Conservation (phyloP, 37 sponge, comb jelly and placozoan species). For the Ephydatia muelleri region DNA sequence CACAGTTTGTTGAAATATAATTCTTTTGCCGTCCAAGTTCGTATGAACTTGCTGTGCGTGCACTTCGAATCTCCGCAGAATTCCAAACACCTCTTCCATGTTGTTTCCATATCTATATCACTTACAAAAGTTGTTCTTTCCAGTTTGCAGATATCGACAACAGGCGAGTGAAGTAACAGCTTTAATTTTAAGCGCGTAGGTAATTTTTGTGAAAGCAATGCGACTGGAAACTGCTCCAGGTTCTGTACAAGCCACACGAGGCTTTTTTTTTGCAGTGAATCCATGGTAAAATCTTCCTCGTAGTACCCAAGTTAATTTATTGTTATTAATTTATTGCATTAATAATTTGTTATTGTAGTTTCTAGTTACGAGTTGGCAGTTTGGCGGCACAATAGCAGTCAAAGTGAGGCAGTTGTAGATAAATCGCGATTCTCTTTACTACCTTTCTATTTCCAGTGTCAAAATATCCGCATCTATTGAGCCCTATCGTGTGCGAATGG, state of each 20-base stretch:
- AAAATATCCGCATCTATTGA: not conserved
- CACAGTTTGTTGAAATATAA: not conserved
- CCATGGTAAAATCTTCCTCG: not conserved
- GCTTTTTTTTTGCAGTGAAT: not conserved
- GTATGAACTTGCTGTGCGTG: not conserved
- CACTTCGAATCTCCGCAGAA: not conserved
- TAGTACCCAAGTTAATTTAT: too few species aligned
- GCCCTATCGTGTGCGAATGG: constrained; percentile 1
- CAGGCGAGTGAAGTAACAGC: not conserved
- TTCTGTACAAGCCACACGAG: not conserved
- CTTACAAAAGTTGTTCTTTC: not conserved
- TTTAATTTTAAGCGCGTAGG: not conserved
- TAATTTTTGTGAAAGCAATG: not conserved
- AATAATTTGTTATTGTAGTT: too few species aligned
- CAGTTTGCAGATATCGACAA: not conserved
- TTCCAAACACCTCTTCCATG: not conserved
- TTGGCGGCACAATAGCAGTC: not conserved
- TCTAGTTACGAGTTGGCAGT: not conserved
- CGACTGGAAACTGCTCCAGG: not conserved
- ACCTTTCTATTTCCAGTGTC: not conserved
- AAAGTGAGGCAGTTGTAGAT: not conserved
- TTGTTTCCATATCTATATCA: not conserved
- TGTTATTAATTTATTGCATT: too few species aligned
- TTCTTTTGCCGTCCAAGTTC: not conserved
- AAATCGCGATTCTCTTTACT: not conserved